Evolutionary conservation across 2,888 invertebrate species (phyloP), one percentile per base, ranked within the genome.

Genomic region (Julus scanicus): DNA sequence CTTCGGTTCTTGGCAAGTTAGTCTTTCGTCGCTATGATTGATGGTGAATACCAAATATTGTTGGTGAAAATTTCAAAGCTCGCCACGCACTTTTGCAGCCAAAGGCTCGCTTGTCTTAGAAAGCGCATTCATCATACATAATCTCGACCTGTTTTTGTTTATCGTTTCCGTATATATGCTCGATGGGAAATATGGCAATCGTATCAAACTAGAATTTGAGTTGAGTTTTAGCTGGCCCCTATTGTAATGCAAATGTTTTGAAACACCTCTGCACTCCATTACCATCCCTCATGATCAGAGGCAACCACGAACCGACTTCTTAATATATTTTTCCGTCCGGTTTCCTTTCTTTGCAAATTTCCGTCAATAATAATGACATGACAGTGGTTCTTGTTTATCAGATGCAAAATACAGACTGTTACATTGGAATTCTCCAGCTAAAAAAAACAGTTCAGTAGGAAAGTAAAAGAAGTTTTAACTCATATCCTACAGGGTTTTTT

Each of bases 11-110:
- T 71, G 20, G 71, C 71, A 71, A 71, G 20, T 71, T 71, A 17
- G 29, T 71, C 29, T 71, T 71, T 29, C 29, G 63, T n/a, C 48
- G 71, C 71, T 9, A 71, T 71, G 71, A 71, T 71, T 71, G 71
- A 71, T 71, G 71, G 71, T 17, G 71, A 71, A 29, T 71, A 71
- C 29, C 29, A 29, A 71, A 29, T 29, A 29, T 1, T 71, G 71
- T 71, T 71, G 71, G n/a, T 71, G 71, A 17, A 71, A 20, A 71
- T 29, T 71, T 71, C 6, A 17, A 71, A 20, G 71, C 29, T 71
- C 53, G 53, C 53, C 53, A 53, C 53, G 53, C 53, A 13, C 53
- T 53, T 15, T n/a, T n/a, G n/a, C n/a, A n/a, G 53, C 53, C 53
- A 53, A 53, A 53, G 53, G 53, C 15, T 53, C 4, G 71, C 71